Conservation (phyloP, 1,140 invertebrate species). For the Neoseiulus cucumeris region DNA sequence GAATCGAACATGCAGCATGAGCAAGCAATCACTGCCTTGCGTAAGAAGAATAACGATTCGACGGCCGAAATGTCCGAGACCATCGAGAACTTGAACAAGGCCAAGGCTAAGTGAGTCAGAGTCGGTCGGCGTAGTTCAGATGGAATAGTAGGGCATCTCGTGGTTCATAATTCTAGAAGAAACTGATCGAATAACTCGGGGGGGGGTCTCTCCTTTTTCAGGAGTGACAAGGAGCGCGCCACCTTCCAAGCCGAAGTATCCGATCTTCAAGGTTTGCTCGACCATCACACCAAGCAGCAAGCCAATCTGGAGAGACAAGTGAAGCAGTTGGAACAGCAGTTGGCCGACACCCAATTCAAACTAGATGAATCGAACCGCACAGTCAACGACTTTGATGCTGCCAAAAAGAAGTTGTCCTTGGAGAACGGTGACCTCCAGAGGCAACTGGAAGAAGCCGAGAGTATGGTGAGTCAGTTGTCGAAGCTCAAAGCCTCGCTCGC, state of each 20-base stretch:
- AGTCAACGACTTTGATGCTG: constrained; percentile 75
- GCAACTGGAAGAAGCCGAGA: constrained; percentile 86
- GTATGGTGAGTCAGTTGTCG: constrained; percentile 76
- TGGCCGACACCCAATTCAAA: constrained; percentile 83
- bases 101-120: constrained; percentile 74
- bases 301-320: constrained; percentile 87
- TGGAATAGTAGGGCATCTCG: background rate
- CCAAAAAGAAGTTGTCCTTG: constrained; percentile 85
- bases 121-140: background rate
- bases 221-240: constrained; percentile 79
- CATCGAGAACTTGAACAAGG: constrained; percentile 96
- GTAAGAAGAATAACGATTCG: constrained; percentile 99
- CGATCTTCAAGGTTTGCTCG: constrained; percentile 64
- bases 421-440: constrained; percentile 82
- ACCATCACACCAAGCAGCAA: constrained; percentile 55
- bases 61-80: constrained; percentile 96
- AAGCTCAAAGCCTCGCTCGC: constrained; percentile 40
- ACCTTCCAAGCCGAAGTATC: constrained; percentile 76
- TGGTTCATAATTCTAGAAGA: background rate
- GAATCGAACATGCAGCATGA: constrained; percentile 97
- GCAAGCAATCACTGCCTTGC: constrained; percentile 70
- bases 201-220: constrained; percentile 29
- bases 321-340: constrained; percentile 80
- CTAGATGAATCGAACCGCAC: constrained; percentile 82
- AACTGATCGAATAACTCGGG: background rate